Conservation (phyloP, 2,888 invertebrate species). For the Parnassius glacialis region DNA sequence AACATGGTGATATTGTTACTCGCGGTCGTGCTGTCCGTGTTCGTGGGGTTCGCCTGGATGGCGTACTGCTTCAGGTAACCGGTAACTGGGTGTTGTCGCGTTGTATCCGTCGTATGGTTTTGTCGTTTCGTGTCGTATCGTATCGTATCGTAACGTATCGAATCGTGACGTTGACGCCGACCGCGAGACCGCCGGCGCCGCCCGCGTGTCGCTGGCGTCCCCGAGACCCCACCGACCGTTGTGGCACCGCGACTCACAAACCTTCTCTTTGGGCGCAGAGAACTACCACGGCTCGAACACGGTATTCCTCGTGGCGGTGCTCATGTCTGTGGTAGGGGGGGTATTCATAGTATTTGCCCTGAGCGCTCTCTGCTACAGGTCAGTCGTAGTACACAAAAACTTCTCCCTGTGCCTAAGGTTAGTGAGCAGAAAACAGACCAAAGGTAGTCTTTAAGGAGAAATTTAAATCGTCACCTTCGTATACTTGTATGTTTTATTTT, state of each 20-base stretch:
- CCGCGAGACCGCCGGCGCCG: conserved; percentile 51
- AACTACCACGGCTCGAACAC: conserved; percentile 98
- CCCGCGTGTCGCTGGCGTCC: conserved; percentile 40
- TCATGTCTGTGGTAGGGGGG: conserved; percentile 99
- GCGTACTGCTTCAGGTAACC: conserved; percentile 96
- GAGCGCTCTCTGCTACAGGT: conserved; percentile 99
- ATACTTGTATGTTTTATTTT: conserved; percentile 77
- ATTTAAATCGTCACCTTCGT: conserved; percentile 81
- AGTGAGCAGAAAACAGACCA: conserved; percentile 93
- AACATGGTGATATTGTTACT: conserved; percentile 96
- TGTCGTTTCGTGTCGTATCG: conserved; percentile 56
- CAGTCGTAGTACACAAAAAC: conserved; percentile 99
- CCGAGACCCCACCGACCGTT: conserved; percentile 41
- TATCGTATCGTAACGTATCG: conserved; percentile 44
- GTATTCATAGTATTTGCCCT: conserved; percentile 99
- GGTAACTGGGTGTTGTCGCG: conserved; percentile 77
- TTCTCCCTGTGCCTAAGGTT: conserved; percentile 99
- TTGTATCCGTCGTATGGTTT: conserved; percentile 57
- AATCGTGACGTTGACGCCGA: conserved; percentile 57
- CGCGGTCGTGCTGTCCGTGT: conserved; percentile 95
- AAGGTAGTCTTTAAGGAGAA: conserved; percentile 84
- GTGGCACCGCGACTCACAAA: conserved; percentile 53
- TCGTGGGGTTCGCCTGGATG: conserved; percentile 97
- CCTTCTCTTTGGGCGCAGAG: conserved; percentile 85
- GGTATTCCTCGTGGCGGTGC: conserved; percentile 97